phyloP scores from a whole-genome alignment of 1,140 invertebrate species.

The Asobara japonica region DNA sequence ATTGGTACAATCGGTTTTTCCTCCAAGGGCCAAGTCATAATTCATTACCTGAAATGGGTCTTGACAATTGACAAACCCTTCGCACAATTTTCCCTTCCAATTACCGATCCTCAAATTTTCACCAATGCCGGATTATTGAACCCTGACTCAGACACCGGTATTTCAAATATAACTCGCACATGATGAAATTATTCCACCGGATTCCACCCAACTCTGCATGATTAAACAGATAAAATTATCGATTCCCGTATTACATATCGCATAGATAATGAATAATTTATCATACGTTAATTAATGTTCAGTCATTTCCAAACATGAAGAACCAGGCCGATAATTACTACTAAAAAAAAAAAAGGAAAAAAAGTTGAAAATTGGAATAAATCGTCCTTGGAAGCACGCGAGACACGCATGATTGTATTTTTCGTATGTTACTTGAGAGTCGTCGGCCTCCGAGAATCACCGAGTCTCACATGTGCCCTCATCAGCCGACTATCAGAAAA shows the following conservation, averaged over 20 bases:
- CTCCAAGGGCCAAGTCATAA: neutral
- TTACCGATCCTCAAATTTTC: neutral
- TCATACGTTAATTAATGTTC: neutral
- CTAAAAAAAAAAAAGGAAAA: neutral
- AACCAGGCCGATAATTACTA: neutral
- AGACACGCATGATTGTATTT: neutral
- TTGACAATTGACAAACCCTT: neutral
- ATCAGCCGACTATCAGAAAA: slow-evolving; percentile 9
- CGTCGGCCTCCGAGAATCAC: neutral
- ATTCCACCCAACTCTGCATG: neutral
- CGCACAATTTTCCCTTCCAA: neutral
- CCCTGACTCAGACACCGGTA: neutral
- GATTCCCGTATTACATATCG: neutral
- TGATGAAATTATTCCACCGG: neutral
- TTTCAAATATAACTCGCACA: neutral
- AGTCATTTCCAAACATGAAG: neutral
- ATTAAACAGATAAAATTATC: neutral
- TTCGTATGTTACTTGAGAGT: neutral
- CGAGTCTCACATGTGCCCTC: neutral
- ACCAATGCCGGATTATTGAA: neutral
- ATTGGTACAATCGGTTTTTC: no score
- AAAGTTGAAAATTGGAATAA: neutral
- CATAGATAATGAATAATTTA: slow-evolving; percentile 1
- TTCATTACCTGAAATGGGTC: neutral
- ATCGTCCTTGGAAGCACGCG: slow-evolving; percentile 16